Evolutionary conservation across 2,113 vertebrate genomes (phyloP), one percentile per base, ranked within the genome.

Genomic region (Zosterops lateralis): DNA sequence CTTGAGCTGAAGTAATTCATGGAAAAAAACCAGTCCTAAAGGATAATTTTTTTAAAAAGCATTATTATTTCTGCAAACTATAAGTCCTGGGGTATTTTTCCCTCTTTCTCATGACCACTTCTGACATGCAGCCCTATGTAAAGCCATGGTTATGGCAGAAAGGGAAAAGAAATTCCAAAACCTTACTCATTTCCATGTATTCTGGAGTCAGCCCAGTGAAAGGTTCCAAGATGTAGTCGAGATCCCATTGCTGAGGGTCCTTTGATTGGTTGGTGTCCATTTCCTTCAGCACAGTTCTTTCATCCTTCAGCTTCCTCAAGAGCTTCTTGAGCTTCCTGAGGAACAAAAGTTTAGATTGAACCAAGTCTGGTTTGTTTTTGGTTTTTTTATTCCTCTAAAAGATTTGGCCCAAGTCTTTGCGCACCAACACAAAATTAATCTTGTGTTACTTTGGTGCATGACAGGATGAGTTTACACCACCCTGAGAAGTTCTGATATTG

Each of bases 141-240:
- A 74, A 85, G 13, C 18, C 68, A 34, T 10, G 17, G 10, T 47
- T 82, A 5, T 6, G 44, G 42, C 21, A 82, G 29, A 73, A 84
- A 90, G 17, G 24, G 50, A 85, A 73, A 82, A 6, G 11, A 20
- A 87, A 61, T 51, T 42, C 25, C 21, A 6, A 48, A 67, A 20
- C 64, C 99, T 98, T 96, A 99, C 99, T 99, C 99, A 99, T 99
- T 95, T 99, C 99, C 99, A 99, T 99, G 96, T 99, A 99, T 85
- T 99, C 99, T 31, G 99, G 98, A 74, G 98, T 99, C 65, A 99
- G 96, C 4, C 99, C 99, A 9, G 99, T 99, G 86, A 98, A 99
- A 1, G 99, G 99, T 71, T 99, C 99, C 89, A 99, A 97, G 57
- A 94, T 96, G 32, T 98, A 98, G 90, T 99, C 99, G 9, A 98